A percentile compares a stretch with the other conserved stretches of the same genome.
phyloP scores from a whole-genome alignment of 2,797 vertebrate genomes.

The Vipera latastei region DNA sequence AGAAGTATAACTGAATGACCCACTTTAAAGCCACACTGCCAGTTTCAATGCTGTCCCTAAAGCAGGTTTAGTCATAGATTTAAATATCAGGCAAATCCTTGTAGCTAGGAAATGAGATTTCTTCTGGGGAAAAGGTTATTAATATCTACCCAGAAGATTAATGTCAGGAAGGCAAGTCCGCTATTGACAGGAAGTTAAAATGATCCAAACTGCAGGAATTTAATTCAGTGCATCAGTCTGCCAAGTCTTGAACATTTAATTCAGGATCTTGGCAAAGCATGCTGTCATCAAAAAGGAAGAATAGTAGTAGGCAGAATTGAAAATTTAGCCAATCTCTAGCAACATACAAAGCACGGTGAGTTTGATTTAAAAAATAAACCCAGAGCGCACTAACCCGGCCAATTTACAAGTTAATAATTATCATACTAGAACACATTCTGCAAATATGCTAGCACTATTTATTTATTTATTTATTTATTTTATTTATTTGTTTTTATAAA shows the following conservation, averaged over 20 bases:
- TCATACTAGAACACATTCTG: conserved; percentile 5
- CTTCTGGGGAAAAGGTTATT: conserved; percentile 5
- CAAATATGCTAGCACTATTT: background rate
- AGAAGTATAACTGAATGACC: background rate
- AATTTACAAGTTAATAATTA: conserved; percentile 36
- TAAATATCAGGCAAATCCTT: conserved; percentile 43
- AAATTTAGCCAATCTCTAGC: conserved; percentile 32
- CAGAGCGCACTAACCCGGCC: conserved; percentile 22
- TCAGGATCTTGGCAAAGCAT: conserved; percentile 51
- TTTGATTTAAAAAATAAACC: conserved; percentile 27
- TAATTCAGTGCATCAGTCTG: conserved; percentile 38
- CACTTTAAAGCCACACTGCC: conserved; percentile 24
- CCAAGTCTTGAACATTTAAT: conserved; percentile 41
- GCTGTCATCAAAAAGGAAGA: conserved; percentile 1
- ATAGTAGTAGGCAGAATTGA: background rate
- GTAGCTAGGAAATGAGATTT: conserved; percentile 40
- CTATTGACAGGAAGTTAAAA: conserved; percentile 22
- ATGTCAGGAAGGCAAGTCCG: conserved; percentile 31
- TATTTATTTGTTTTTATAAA: no score
- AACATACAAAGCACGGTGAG: background rate
- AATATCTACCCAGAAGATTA: conserved; percentile 45
- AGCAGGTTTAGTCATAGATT: conserved; percentile 24
- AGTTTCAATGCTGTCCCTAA: background rate
- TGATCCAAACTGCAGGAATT: conserved; percentile 40
- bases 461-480: no score